These are phyloP conservation scores for Pachycephus smyrnensis DNA, from an alignment of 2,888 invertebrate species.

Conservation along the genomic window DNA sequence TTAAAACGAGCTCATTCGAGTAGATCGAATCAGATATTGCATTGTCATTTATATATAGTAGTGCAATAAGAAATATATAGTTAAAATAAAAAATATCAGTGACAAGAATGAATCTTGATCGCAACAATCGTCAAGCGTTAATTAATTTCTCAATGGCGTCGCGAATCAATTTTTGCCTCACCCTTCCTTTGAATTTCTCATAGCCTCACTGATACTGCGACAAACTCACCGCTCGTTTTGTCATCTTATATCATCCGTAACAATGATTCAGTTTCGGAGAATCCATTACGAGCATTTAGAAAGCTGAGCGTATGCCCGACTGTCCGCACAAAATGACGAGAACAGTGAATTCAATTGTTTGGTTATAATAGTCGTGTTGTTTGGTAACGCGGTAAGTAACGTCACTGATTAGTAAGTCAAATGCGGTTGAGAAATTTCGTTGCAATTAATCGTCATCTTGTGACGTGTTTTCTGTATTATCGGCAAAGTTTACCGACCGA, in stretches of 20 bases:
- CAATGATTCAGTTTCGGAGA: conserved; percentile 40
- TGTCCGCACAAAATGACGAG: conserved; percentile 11
- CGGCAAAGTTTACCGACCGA: neutral
- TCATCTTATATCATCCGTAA: conserved; percentile 5
- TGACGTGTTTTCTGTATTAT: neutral
- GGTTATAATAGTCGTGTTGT: conserved; percentile 25
- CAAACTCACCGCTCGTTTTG: neutral
- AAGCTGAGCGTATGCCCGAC: conserved; percentile 27
- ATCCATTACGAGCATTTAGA: conserved; percentile 39
- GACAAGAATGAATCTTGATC: too few relatives aligned
- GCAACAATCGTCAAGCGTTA: too few relatives aligned
- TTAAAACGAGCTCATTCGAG: too few relatives aligned
- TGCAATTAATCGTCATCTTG: neutral
- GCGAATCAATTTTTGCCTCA: too few relatives aligned
- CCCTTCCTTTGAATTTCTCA: too few relatives aligned
- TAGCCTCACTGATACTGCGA: too few relatives aligned
- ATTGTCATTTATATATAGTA: too few relatives aligned
- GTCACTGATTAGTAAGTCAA: neutral
- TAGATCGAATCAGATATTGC: too few relatives aligned
- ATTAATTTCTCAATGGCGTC: too few relatives aligned
- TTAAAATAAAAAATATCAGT: too few relatives aligned
- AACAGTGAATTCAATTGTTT: conserved; percentile 19
- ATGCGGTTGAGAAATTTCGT: neutral
- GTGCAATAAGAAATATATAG: too few relatives aligned
- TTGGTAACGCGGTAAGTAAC: conserved; percentile 20